These are phyloP conservation scores for Lamprotornis superbus DNA, from an alignment of 2,113 vertebrate genomes.

Conservation along the genomic window DNA sequence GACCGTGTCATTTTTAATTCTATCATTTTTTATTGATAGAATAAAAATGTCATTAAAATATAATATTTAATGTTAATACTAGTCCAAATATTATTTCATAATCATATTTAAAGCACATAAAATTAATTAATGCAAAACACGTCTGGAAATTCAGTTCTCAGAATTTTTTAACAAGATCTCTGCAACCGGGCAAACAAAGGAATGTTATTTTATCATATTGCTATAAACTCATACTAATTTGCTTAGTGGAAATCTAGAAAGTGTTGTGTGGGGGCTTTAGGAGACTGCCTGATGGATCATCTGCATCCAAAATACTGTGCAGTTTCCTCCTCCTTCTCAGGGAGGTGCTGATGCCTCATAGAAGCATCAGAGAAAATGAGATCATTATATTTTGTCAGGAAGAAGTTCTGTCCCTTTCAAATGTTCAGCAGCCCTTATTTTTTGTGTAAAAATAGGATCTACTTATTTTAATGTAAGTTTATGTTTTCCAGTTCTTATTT, in stretches of 20 bases:
- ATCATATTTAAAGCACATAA: neutral
- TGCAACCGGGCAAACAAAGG: neutral
- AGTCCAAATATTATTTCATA: neutral
- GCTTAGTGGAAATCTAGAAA: neutral
- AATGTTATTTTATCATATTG: neutral
- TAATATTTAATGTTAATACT: neutral
- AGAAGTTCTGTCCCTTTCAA: neutral
- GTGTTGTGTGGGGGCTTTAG: rapidly evolving
- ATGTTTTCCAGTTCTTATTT: neutral
- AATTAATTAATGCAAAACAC: neutral
- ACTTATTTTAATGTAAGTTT: neutral
- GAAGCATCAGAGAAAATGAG: neutral
- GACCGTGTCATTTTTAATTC: neutral
- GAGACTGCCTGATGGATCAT: neutral
- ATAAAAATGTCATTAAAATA: neutral
- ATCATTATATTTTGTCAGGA: neutral
- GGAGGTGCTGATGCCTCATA: constrained; percentile 53
- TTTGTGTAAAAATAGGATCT: neutral
- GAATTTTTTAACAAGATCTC: neutral
- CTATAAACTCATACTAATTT: neutral
- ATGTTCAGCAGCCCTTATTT: neutral
- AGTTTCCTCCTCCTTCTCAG: constrained; percentile 43
- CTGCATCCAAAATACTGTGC: neutral
- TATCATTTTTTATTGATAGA: neutral
- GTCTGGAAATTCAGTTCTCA: neutral